Evolutionary conservation across 1,140 invertebrate species (phyloP).

Genomic region (Nephila pilipes): DNA sequence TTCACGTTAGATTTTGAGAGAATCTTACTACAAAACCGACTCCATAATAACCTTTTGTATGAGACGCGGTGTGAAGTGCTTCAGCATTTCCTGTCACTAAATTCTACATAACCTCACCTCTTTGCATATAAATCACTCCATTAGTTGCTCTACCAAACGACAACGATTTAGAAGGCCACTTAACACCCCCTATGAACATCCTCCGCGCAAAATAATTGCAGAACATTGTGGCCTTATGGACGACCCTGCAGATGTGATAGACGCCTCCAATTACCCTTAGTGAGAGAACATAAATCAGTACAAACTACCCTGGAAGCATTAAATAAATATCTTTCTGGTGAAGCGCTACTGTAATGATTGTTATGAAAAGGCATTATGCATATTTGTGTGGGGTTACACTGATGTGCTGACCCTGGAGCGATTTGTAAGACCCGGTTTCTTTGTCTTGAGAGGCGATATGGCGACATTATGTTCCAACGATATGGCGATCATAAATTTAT

Average conservation of each 20-base stretch:
- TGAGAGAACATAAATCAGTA: conserved; percentile 43
- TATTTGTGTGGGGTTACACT: not conserved
- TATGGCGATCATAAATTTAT: not conserved
- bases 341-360: conserved; percentile 44
- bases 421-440: conserved; percentile 28
- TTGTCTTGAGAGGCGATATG: conserved; percentile 12
- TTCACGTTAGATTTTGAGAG: no score
- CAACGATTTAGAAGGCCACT: conserved; percentile 48
- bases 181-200: conserved; percentile 25
- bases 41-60: not conserved
- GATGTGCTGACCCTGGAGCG: conserved; percentile 23
- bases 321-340: conserved; percentile 63
- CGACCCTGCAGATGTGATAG: conserved; percentile 46
- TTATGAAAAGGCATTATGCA: conserved; percentile 57
- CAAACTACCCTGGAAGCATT: conserved; percentile 43
- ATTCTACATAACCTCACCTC: conserved; percentile 25
- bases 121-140: conserved; percentile 63
- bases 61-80: not conserved
- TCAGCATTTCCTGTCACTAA: conserved; percentile 11
- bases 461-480: not conserved
- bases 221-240: conserved; percentile 29
- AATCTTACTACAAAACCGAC: not conserved
- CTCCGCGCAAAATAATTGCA: conserved; percentile 44
- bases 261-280: conserved; percentile 46
- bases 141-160: conserved; percentile 34